phyloP scores from a whole-genome alignment of 2,797 vertebrate genomes.

The Taenioides sp. region DNA sequence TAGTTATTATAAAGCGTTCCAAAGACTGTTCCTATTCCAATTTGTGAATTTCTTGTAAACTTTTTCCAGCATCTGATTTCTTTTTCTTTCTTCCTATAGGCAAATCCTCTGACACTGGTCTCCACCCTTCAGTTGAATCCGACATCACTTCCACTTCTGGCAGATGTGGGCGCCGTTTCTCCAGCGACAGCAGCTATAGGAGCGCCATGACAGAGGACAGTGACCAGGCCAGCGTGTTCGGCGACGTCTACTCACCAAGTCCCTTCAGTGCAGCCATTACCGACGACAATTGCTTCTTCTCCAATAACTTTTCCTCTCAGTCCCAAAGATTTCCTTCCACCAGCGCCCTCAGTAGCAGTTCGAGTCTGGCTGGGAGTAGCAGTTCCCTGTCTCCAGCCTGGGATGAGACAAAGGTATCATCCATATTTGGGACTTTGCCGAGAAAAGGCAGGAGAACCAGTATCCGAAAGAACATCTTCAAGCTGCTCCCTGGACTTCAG shows the following conservation, averaged over 20 bases:
- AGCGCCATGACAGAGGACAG: constrained; percentile 85
- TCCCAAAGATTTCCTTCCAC: constrained; percentile 36
- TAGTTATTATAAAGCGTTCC: no score
- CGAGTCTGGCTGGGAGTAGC: constrained; percentile 81
- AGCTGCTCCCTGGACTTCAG: constrained; percentile 89
- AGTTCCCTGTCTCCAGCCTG: constrained; percentile 83
- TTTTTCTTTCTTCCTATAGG: constrained; percentile 65
- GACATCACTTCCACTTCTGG: constrained; percentile 35
- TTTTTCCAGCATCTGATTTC: neutral
- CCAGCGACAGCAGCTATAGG: constrained; percentile 88
- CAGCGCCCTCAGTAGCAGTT: constrained; percentile 76
- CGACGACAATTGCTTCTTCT: constrained; percentile 81
- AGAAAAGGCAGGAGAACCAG: constrained; percentile 80
- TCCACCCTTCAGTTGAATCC: constrained; percentile 61
- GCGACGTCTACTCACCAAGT: constrained; percentile 73
- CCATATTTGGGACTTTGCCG: constrained; percentile 89
- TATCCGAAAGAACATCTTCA: constrained; percentile 86
- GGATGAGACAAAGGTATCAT: constrained; percentile 69
- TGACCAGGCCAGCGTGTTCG: constrained; percentile 79
- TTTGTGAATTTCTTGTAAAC: neutral
- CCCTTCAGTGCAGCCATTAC: constrained; percentile 81
- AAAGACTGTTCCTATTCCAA: neutral
- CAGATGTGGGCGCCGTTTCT: constrained; percentile 70
- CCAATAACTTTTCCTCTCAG: constrained; percentile 43
- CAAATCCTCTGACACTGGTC: constrained; percentile 60